Evolutionary conservation across 2,888 invertebrate genomes (phyloP), one percentile per base, ranked within the genome.

Genomic region (Synergus itoensis): DNA sequence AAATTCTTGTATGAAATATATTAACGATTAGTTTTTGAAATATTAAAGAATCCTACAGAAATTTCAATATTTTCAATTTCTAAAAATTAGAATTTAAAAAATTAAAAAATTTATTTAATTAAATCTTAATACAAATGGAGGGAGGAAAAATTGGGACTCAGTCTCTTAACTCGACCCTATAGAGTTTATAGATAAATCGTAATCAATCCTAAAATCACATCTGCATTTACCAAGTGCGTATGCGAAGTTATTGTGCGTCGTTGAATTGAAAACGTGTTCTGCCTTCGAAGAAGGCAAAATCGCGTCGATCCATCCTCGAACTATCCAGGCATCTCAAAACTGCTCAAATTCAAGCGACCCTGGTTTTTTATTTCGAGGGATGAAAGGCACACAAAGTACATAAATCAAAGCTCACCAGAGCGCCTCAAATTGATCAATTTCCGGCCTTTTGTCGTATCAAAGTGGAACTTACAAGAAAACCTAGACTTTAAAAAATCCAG

Each of bases 201-300:
- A 85, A 86, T 87, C 85, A 86, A 87, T 84, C 84, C 88, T 90
- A 90, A 87, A 87, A 89, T 90, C 90, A 90, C 90, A 90, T 88
- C 87, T 90, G 89, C 88, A 86, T 90, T 90, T 90, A 91, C 87
- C 85, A 88, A 88, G 90, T 92, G 91, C 91, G 85, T 87, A 86
- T 89, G 91, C 89, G 90, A 92, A 88, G 90, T 90, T 86, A 90
- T 90, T 92, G 92, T 91, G 91, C 92, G 92, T 92, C 89, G 85
- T 91, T 89, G 88, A 89, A 89, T 88, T 86, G 84, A 85, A 85
- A 85, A 85, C 84, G 81, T 85, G 82, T 79, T 77, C 48, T 79
- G 63, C 83, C 80, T 78, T 77, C 65, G 45, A 64, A 21, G 36
- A 36, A 48, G 45, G 48, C 53, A 73, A 73, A 73, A 73, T 53